Percentiles rank a stretch among this genome's conserved stretches.
Conservation (phyloP, 37 sponge, comb jelly and placozoan species). For the Aplysina aerophoba region DNA sequence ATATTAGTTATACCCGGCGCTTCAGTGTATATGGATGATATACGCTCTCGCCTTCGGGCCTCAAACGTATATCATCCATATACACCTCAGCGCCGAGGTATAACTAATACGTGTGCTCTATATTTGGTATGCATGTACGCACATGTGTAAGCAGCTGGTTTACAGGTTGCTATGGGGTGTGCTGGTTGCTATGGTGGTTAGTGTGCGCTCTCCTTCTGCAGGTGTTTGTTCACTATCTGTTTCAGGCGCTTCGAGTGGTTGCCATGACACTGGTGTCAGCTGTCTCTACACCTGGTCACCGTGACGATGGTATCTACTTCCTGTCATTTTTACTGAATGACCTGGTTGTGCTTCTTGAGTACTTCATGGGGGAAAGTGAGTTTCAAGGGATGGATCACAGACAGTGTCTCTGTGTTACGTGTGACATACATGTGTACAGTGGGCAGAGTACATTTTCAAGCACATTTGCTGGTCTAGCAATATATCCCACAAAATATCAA, state of each 20-base stretch:
- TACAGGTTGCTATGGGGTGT: slow-evolving; percentile 53
- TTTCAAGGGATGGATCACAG: background rate
- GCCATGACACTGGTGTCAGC: background rate
- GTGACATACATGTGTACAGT: background rate
- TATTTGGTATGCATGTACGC: too few species aligned
- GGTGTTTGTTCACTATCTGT: slow-evolving; percentile 15
- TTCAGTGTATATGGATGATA: too few species aligned
- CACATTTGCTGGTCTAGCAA: too few species aligned
- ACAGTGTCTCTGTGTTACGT: background rate
- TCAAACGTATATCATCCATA: too few species aligned
- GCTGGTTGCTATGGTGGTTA: too few species aligned
- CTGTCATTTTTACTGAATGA: background rate
- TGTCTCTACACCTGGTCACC: slow-evolving; percentile 1
- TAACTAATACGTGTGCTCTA: too few species aligned
- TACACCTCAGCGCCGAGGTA: too few species aligned
- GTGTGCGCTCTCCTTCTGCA: background rate
- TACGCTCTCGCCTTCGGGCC: too few species aligned
- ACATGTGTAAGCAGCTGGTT: background rate
- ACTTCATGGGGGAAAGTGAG: slow-evolving; percentile 1
- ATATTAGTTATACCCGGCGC: too few species aligned
- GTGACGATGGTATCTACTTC: background rate
- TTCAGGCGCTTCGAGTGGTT: background rate
- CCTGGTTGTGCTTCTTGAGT: background rate
- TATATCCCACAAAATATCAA: too few species aligned
- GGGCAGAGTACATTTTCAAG: too few species aligned